These are phyloP conservation scores for Bovichtus variegatus DNA, from an alignment of 2,797 vertebrate genomes.

Conservation along the genomic window DNA sequence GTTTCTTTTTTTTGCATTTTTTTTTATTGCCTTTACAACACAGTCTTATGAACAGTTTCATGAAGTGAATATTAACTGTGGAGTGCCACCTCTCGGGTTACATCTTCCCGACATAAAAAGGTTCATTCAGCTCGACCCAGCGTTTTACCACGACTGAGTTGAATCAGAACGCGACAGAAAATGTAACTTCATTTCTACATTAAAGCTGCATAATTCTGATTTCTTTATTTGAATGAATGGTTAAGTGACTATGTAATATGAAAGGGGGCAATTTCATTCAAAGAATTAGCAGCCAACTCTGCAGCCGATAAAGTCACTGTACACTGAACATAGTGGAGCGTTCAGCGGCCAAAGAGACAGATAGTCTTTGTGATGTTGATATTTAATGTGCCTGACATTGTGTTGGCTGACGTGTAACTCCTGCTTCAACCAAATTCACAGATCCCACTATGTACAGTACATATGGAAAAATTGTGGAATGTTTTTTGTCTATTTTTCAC, in stretches of 20 bases:
- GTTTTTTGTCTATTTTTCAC: background rate
- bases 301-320: background rate
- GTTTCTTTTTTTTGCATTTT: background rate
- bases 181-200: background rate
- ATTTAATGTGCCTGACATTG: no score
- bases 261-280: background rate
- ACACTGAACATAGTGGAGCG: no score
- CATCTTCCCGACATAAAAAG: background rate
- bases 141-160: background rate
- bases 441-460: background rate
- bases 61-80: conserved; percentile 1
- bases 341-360: background rate
- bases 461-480: background rate
- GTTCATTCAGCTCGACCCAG: background rate
- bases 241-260: conserved; percentile 1
- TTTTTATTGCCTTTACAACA: background rate
- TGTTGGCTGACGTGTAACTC: no score
- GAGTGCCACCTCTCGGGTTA: conserved; percentile 3
- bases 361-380: background rate
- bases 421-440: background rate
- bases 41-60: conserved; percentile 3
- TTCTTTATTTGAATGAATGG: background rate
- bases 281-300: background rate
- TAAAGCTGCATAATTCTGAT: background rate
- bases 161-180: background rate